Percentiles rank a stretch among this genome's conserved stretches.
These are phyloP conservation scores for Lasiurus cinereus DNA, from an alignment of 2,113 vertebrate species.

Conservation along the genomic window DNA sequence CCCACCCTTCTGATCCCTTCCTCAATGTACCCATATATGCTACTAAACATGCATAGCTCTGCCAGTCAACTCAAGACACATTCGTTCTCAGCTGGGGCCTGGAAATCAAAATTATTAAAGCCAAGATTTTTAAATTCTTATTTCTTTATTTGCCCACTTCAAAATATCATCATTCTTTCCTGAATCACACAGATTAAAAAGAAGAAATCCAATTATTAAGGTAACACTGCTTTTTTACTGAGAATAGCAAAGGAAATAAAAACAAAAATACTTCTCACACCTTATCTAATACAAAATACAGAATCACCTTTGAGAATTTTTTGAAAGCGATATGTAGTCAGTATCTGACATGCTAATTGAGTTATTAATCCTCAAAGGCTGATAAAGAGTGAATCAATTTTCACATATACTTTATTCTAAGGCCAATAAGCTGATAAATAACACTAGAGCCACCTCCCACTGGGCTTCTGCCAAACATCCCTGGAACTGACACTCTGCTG, in stretches of 20 bases:
- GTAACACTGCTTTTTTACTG: constrained; percentile 36
- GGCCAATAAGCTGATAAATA: constrained; percentile 81
- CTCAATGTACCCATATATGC: neutral
- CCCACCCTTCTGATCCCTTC: neutral
- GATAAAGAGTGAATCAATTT: constrained; percentile 86
- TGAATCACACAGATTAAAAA: constrained; percentile 50
- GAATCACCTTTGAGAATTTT: constrained; percentile 80
- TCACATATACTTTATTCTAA: constrained; percentile 84
- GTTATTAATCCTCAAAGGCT: constrained; percentile 87
- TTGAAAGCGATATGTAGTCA: constrained; percentile 80
- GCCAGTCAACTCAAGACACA: neutral
- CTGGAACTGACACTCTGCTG: constrained; percentile 62
- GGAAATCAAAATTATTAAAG: constrained; percentile 56
- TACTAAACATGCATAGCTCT: neutral
- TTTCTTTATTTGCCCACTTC: constrained; percentile 43
- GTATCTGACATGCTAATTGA: constrained; percentile 86
- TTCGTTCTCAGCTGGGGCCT: neutral
- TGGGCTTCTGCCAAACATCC: constrained; percentile 69
- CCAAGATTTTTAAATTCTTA: constrained; percentile 27
- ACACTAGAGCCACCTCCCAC: constrained; percentile 54
- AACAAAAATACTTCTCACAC: constrained; percentile 58
- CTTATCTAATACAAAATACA: constrained; percentile 76
- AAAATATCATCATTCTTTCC: constrained; percentile 48
- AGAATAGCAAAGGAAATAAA: constrained; percentile 62
- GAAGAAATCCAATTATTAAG: constrained; percentile 28